A percentile compares a stretch with the other conserved stretches of the same genome.
Evolutionary conservation across 2,797 vertebrate species (phyloP).

Genomic region (Scolopax bukidnonensis): DNA sequence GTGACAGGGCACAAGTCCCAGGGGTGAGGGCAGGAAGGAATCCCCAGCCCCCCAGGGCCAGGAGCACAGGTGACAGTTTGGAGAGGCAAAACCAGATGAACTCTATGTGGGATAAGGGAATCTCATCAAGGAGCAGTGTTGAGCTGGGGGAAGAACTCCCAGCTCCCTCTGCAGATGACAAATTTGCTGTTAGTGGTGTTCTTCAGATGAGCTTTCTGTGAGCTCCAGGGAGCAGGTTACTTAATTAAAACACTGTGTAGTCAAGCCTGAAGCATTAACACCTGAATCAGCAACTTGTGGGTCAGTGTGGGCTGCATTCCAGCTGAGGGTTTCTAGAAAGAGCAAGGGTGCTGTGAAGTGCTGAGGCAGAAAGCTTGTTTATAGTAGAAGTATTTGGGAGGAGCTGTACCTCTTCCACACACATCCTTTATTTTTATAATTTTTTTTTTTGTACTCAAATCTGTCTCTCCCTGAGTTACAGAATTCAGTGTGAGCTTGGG

Average conservation of each 20-base stretch:
- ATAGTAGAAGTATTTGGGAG: not conserved
- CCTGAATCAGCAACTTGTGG: not conserved
- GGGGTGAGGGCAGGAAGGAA: not conserved
- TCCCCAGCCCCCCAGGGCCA: not conserved
- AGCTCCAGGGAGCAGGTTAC: not conserved
- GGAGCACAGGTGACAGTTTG: rapidly evolving
- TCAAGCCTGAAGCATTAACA: not conserved
- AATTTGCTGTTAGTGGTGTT: not conserved
- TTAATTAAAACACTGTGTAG: not conserved
- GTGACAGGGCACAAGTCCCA: rapidly evolving
- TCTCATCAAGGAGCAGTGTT: not conserved
- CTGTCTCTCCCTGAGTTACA: not conserved
- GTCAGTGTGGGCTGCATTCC: not conserved
- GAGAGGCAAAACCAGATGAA: not conserved
- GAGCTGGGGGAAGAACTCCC: not conserved
- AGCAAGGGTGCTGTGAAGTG: not conserved
- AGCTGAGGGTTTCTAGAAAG: not conserved
- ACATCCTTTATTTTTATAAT: not conserved
- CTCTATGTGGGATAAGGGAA: not conserved
- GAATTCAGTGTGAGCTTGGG: not conserved
- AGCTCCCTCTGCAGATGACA: not conserved
- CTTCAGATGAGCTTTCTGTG: not conserved
- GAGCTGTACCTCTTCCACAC: not conserved
- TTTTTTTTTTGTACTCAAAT: not conserved
- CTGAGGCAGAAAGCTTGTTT: not conserved